Evolutionary conservation across 2,113 vertebrate genomes (phyloP).

Genomic region (Chiloscyllium plagiosum): DNA sequence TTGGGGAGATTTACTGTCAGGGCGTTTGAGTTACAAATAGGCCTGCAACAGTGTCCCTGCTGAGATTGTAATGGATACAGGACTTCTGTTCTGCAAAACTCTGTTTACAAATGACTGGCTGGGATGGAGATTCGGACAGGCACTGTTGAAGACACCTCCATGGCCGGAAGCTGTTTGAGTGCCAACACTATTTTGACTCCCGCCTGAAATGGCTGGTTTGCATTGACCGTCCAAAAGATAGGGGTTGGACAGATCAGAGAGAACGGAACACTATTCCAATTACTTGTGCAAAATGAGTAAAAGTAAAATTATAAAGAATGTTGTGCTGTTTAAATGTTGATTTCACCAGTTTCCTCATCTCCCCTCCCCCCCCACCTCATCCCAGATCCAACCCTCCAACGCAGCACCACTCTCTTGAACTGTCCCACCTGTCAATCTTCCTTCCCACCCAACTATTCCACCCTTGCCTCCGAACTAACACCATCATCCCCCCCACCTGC

Average conservation of each 20-base stretch:
- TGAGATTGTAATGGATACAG: neutral
- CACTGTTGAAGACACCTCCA: neutral
- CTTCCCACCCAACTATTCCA: no score
- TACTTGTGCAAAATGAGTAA: neutral
- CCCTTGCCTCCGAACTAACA: no score
- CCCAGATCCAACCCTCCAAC: no score
- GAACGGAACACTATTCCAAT: neutral
- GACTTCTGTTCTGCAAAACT: neutral
- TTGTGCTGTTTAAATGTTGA: no score
- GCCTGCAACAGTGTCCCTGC: neutral
- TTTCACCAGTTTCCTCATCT: no score
- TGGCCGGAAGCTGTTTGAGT: no score
- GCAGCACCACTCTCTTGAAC: no score
- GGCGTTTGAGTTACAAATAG: neutral
- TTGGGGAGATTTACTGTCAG: neutral
- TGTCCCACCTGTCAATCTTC: no score
- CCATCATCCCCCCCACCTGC: no score
- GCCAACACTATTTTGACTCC: neutral
- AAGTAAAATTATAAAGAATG: neutral
- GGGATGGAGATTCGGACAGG: neutral
- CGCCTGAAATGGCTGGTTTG: no score
- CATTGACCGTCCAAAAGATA: neutral
- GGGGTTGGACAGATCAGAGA: neutral
- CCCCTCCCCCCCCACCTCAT: no score
- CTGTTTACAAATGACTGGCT: neutral